Conservation (phyloP, 2,797 vertebrate genomes). For the Limnodromus scolopaceus region DNA sequence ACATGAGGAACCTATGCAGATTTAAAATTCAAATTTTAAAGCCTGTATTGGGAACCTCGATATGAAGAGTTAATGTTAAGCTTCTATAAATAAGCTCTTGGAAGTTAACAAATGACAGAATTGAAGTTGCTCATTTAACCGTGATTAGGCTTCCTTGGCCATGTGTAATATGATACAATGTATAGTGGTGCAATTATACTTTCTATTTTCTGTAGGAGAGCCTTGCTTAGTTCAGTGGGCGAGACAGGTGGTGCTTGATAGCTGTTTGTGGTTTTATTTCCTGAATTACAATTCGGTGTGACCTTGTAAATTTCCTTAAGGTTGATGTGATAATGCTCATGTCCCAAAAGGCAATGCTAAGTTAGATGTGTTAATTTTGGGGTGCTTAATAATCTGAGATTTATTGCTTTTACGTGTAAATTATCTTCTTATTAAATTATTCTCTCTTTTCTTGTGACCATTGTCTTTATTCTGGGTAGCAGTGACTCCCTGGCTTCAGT, state of each 20-base stretch:
- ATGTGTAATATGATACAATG: neutral
- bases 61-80: neutral
- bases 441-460: neutral
- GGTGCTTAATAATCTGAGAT: neutral
- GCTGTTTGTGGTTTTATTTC: neutral
- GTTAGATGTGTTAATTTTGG: neutral
- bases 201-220: neutral
- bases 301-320: neutral
- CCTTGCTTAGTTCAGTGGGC: neutral
- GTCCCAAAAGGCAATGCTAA: neutral
- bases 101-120: constrained; percentile 28
- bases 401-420: neutral
- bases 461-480: neutral
- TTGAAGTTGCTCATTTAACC: neutral
- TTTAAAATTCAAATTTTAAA: neutral
- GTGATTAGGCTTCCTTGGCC: neutral
- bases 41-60: neutral
- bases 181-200: neutral
- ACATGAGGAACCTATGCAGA: neutral
- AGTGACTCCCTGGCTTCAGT: neutral
- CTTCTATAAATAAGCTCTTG: neutral
- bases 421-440: neutral
- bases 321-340: neutral
- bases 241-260: neutral
- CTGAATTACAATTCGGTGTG: neutral